Percentiles rank a stretch among this genome's conserved stretches.
Evolutionary conservation across 2,797 vertebrate species (phyloP).

Genomic region (Peromyscus aztecus): DNA sequence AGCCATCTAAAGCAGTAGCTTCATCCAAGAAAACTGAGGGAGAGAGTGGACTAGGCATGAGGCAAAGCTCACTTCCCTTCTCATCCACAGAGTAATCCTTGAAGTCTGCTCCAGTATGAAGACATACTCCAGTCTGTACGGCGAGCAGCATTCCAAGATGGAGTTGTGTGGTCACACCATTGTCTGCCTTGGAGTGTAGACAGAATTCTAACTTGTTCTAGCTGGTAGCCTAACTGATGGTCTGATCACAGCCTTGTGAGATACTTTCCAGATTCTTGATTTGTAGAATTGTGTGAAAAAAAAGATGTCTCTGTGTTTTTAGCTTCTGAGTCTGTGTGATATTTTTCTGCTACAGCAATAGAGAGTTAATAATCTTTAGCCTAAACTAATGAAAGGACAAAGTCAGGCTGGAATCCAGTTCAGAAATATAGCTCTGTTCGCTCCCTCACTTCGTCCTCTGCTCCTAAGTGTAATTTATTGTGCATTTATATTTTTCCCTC

Average conservation of each 20-base stretch:
- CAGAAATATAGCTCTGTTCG: neutral
- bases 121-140: neutral
- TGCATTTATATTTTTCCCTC: neutral
- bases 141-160: neutral
- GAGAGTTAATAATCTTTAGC: slow-evolving; percentile 37
- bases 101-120: neutral
- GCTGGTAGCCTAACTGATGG: neutral
- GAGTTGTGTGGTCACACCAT: neutral
- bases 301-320: neutral
- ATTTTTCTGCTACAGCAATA: neutral
- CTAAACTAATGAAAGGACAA: neutral
- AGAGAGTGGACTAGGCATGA: neutral
- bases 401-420: neutral
- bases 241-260: neutral
- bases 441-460: neutral
- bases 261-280: neutral
- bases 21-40: neutral
- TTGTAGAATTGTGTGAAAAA: neutral
- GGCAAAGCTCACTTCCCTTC: neutral
- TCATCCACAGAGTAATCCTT: neutral
- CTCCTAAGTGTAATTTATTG: neutral
- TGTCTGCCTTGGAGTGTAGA: neutral
- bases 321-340: neutral
- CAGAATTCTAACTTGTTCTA: neutral
- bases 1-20: neutral